Conservation (phyloP, 2,797 vertebrate genomes). For the Erethizon dorsatum region DNA sequence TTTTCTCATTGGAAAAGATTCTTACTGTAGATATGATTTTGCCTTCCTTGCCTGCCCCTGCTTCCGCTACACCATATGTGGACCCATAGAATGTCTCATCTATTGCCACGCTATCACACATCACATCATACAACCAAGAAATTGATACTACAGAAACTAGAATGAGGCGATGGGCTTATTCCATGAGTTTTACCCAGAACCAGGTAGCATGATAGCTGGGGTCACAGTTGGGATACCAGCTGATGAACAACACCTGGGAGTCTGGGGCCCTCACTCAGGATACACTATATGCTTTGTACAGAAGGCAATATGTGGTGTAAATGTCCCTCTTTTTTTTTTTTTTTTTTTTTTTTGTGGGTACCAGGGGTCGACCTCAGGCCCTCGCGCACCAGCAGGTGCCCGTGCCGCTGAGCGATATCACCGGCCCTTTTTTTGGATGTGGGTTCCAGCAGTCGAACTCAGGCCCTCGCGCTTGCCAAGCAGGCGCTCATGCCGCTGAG, state of each 20-base stretch:
- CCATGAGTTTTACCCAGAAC: not conserved
- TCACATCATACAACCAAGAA: not conserved
- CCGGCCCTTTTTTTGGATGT: too few relatives aligned
- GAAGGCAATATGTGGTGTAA: not conserved
- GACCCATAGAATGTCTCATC: not conserved
- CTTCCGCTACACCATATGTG: not conserved
- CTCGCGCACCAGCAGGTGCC: too few relatives aligned
- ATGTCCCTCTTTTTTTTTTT: not conserved
- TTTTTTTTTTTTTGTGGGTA: too few relatives aligned
- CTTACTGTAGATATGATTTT: not conserved
- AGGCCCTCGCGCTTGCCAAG: too few relatives aligned
- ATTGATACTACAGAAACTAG: not conserved
- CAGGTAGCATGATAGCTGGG: not conserved
- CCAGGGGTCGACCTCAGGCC: too few relatives aligned
- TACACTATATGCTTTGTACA: not conserved
- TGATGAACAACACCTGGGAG: not conserved
- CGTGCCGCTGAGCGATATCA: too few relatives aligned
- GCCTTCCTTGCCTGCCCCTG: not conserved
- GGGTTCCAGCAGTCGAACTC: too few relatives aligned
- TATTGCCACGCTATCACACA: not conserved
- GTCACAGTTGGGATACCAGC: not conserved
- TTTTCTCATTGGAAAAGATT: not conserved
- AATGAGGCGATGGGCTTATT: too few relatives aligned
- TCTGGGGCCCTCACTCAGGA: not conserved
- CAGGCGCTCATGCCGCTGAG: too few relatives aligned